Base-by-base conservation (phyloP, 2,113 vertebrate species). In the Peromyscus maniculatus region DNA sequence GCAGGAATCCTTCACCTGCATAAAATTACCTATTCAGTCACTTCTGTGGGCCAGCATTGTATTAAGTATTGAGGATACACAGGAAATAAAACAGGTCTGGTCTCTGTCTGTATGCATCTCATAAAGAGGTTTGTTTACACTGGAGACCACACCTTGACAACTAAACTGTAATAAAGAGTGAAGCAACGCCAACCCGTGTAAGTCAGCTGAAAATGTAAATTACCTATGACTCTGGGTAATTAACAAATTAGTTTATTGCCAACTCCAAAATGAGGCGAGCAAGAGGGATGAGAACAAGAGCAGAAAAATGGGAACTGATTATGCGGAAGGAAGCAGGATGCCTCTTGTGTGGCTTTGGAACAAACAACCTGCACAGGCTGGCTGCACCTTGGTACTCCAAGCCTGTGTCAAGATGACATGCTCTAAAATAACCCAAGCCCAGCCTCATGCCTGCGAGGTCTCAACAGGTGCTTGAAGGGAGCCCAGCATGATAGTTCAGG, bases 161-260 rank as follows among this genome's bases (percentile, higher is more conserved):
- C 86, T 46, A 33, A 77, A 64, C 96, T n/a, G 43, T 52, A 66
- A 21, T 28, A 64, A 84, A 84, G 52, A n/a, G 46, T 91, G 83
- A 78, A 83, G 78, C 66, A 71, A 80, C 86, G 59, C 49, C 52
- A 71, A 77, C 59, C 86, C 69, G 11, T 57, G 0, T 22, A 87
- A 72, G 59, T 75, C 89, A 46, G 55, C 17, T 33, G 77, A 52
- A 62, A 82, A 72, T 67, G 74, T 57, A 92, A 89, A 89, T 87
- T 89, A 39, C 46, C 64, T 79, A 62, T 77, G 43, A 7, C 78
- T 66, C 89, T n/a, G 46, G 71, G 93, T 97, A 67, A 96, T 86
- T 96, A 90, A 87, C 69, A 55, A 69, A 66, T 87, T 74, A 28
- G 71, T 77, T 19, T 82, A 75, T 69, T 96, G 79, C 62, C 46